Conservation (phyloP, 2,797 vertebrate genomes). For the Helostoma temminkii region DNA sequence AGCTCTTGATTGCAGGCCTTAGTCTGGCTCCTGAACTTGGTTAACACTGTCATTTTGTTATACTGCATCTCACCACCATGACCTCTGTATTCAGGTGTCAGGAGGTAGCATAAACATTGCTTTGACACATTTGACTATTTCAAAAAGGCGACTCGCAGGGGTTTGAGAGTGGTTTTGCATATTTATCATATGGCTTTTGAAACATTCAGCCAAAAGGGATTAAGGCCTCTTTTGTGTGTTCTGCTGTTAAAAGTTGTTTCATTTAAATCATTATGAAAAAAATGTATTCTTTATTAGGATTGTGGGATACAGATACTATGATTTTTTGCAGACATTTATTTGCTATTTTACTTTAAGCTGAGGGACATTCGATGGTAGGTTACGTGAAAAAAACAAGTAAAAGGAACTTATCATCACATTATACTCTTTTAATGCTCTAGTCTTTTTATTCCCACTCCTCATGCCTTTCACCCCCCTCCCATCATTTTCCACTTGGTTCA, state of each 20-base stretch:
- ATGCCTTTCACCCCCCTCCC: slow-evolving; percentile 40
- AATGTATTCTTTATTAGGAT: slow-evolving; percentile 57
- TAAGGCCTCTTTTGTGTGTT: slow-evolving; percentile 68
- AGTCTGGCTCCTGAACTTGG: slow-evolving; percentile 40
- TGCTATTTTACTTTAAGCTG: slow-evolving; percentile 47
- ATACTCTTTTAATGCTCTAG: slow-evolving; percentile 73
- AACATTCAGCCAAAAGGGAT: slow-evolving; percentile 62
- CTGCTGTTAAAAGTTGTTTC: slow-evolving; percentile 67
- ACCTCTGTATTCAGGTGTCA: slow-evolving; percentile 72
- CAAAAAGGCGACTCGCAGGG: slow-evolving; percentile 48
- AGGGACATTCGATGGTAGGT: slow-evolving; percentile 53
- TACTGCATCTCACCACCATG: slow-evolving; percentile 42
- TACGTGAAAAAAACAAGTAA: slow-evolving; percentile 63
- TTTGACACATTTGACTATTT: slow-evolving; percentile 72
- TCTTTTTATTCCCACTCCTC: slow-evolving; percentile 54
- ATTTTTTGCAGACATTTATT: slow-evolving; percentile 68
- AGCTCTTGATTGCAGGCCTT: slow-evolving; percentile 52
- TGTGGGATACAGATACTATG: slow-evolving; percentile 32
- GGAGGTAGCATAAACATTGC: slow-evolving; percentile 72
- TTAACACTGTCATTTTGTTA: slow-evolving; percentile 76
- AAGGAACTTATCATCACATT: slow-evolving; percentile 78
- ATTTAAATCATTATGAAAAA: slow-evolving; percentile 63
- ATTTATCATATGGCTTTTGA: slow-evolving; percentile 73
- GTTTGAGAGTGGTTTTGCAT: slow-evolving; percentile 70
- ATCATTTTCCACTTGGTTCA: slow-evolving; percentile 70